These are phyloP conservation scores for Drosophila mayaguana DNA, from an alignment of 2,888 invertebrate species.

Conservation along the genomic window DNA sequence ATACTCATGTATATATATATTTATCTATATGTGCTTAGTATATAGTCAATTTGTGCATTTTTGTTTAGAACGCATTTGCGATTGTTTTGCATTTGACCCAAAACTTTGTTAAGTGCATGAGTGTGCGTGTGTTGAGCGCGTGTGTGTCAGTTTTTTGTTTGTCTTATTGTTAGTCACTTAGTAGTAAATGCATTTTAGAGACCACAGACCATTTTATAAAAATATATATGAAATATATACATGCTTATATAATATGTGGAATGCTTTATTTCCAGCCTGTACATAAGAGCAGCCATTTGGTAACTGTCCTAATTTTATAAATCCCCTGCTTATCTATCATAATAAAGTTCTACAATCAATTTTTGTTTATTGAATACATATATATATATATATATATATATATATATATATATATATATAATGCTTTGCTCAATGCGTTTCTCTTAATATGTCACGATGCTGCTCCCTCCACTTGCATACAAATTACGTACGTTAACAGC, in stretches of 20 bases:
- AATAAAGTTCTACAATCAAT: constrained; percentile 63
- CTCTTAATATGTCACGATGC: constrained; percentile 26
- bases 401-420: neutral
- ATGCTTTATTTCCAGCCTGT: constrained; percentile 39
- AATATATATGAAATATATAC: neutral
- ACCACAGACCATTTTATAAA: constrained; percentile 28
- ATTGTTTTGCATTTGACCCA: constrained; percentile 51
- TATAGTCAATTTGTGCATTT: constrained; percentile 50
- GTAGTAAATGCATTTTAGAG: constrained; percentile 45
- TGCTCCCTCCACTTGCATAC: constrained; percentile 53
- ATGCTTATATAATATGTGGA: neutral
- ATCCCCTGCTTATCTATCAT: constrained; percentile 35
- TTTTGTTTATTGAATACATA: constrained; percentile 41
- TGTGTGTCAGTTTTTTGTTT: constrained; percentile 1
- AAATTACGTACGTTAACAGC: constrained; percentile 37
- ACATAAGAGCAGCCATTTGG: constrained; percentile 47
- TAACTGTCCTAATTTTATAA: constrained; percentile 24
- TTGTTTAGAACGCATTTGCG: constrained; percentile 56
- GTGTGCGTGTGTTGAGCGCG: constrained; percentile 1
- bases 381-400: neutral
- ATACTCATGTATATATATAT: constrained; percentile 18
- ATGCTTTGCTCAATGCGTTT: constrained; percentile 10
- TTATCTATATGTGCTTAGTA: constrained; percentile 16
- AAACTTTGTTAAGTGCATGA: constrained; percentile 60
- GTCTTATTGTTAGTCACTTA: constrained; percentile 49